phyloP scores from a whole-genome alignment of 1,140 invertebrate genomes.

The Asbolus verrucosus region DNA sequence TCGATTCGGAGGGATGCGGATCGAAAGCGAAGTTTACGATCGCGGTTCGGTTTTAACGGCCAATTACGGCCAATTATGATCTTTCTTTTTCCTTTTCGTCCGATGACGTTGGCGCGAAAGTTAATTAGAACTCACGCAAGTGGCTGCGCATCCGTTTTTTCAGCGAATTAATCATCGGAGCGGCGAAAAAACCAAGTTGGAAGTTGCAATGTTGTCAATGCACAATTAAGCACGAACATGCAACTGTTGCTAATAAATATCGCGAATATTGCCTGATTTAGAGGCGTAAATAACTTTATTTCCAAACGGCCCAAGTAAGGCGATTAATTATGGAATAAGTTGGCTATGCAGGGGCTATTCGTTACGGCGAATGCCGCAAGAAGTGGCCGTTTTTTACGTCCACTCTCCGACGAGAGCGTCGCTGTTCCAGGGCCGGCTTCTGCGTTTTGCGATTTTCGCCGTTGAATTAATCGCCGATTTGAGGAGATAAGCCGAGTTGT shows the following conservation, averaged over 20 bases:
- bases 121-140: conserved; percentile 34
- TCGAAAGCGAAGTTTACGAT: too few species aligned
- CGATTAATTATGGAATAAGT: conserved; percentile 26
- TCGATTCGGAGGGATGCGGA: neutral
- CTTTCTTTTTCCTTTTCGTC: neutral
- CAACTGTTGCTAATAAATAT: conserved; percentile 29
- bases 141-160: conserved; percentile 33
- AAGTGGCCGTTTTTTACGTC: too few species aligned
- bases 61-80: conserved; percentile 27
- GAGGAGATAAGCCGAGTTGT: too few species aligned
- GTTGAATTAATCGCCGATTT: too few species aligned
- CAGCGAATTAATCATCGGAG: conserved; percentile 17
- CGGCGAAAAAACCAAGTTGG: neutral
- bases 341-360: conserved; percentile 28
- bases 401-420: too few species aligned
- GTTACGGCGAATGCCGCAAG: conserved; percentile 12
- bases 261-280: conserved; percentile 30
- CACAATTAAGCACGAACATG: conserved; percentile 31
- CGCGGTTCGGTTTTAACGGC: too few species aligned
- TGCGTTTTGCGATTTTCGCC: too few species aligned
- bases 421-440: too few species aligned
- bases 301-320: conserved; percentile 20
- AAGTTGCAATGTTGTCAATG: conserved; percentile 33
- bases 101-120: conserved; percentile 6
- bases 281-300: conserved; percentile 39